These are phyloP conservation scores for Melinopterus prodromus DNA, from an alignment of 2,888 invertebrate genomes.

Conservation along the genomic window DNA sequence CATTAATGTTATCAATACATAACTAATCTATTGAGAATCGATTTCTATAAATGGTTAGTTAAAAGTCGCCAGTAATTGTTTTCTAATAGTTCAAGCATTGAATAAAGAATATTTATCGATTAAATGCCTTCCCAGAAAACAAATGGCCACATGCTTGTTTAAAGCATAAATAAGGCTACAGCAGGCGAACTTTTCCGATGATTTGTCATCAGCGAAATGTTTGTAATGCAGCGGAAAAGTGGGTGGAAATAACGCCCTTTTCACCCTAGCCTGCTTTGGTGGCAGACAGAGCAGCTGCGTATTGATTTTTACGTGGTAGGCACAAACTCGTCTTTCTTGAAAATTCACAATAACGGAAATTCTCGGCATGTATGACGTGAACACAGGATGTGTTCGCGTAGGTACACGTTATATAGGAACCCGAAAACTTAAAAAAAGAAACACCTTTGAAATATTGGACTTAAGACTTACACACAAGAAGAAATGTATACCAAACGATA, in stretches of 20 bases:
- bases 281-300: background rate
- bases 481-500: no score
- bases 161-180: background rate
- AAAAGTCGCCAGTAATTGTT: background rate
- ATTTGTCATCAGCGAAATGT: background rate
- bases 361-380: background rate
- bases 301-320: conserved; percentile 4
- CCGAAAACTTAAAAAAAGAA: background rate
- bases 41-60: background rate
- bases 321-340: background rate
- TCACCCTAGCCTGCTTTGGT: background rate
- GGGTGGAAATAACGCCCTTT: background rate
- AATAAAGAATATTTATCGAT: background rate
- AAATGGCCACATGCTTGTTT: background rate
- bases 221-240: background rate
- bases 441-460: no score
- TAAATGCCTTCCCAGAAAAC: background rate
- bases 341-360: conserved; percentile 4
- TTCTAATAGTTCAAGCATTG: background rate
- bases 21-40: background rate
- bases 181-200: background rate
- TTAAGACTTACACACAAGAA: no score
- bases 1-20: no score
- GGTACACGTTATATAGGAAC: background rate
- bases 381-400: background rate